Evolutionary conservation across 2,888 invertebrate genomes (phyloP).

Genomic region (Tetrapedia diversipes): DNA sequence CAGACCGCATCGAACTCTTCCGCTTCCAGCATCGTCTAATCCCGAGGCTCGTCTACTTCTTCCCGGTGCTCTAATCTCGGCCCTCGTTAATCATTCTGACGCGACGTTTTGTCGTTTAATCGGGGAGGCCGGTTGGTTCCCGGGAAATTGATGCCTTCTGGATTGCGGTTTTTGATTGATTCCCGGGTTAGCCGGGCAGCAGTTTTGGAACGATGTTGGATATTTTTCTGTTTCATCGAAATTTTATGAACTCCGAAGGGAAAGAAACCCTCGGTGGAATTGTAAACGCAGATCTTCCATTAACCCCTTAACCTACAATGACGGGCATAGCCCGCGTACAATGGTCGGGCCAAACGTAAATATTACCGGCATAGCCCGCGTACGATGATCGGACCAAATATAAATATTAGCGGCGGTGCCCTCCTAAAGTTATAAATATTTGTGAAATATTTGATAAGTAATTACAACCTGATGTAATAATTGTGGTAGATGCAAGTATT

Average conservation of each 20-base stretch:
- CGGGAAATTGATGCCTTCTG: not conserved
- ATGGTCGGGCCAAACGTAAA: too few species aligned
- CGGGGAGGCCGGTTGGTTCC: not conserved
- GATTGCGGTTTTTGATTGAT: not conserved
- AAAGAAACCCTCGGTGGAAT: too few species aligned
- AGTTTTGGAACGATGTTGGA: not conserved
- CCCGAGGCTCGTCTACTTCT: constrained; percentile 33
- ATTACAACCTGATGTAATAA: too few species aligned
- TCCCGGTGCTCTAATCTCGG: constrained; percentile 21
- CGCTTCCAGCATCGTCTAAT: constrained; percentile 40
- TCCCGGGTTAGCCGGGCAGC: not conserved
- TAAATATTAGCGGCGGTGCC: too few species aligned
- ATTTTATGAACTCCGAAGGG: not conserved
- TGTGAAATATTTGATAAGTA: too few species aligned
- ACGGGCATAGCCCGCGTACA: too few species aligned
- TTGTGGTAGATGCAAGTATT: too few species aligned
- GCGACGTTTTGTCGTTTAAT: constrained; percentile 15
- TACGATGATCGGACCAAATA: too few species aligned
- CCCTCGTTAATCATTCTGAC: constrained; percentile 42
- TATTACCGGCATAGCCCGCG: too few species aligned
- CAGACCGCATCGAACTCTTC: constrained; percentile 45
- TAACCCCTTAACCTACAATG: too few species aligned
- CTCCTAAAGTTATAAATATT: too few species aligned
- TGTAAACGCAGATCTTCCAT: too few species aligned
- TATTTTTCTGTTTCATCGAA: not conserved